Conservation (phyloP, 2,888 invertebrate species). For the Drosophila heteroneura region DNA sequence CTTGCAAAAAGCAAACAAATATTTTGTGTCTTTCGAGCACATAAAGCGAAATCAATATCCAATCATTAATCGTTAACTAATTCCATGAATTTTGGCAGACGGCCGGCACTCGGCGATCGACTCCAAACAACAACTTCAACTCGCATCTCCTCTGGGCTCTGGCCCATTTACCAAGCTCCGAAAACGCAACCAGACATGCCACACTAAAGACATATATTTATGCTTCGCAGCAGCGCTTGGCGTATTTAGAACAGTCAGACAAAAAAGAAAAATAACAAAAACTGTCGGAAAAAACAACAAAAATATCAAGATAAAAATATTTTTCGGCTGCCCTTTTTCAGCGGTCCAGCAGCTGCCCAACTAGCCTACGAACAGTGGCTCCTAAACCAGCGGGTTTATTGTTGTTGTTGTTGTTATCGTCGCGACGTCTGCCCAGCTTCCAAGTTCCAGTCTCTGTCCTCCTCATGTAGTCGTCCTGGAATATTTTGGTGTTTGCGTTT, state of each 20-base stretch:
- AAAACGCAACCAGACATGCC: slow-evolving; percentile 79
- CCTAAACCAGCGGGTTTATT: slow-evolving; percentile 64
- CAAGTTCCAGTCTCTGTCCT: slow-evolving; percentile 23
- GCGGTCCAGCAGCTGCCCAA: slow-evolving; percentile 48
- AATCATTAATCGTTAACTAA: slow-evolving; percentile 82
- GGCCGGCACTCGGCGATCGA: slow-evolving; percentile 38
- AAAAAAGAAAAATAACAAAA: slow-evolving; percentile 29
- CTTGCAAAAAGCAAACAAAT: slow-evolving; percentile 4
- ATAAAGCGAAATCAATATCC: slow-evolving; percentile 72
- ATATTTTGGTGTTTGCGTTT: slow-evolving; percentile 47
- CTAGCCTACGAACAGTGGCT: slow-evolving; percentile 44
- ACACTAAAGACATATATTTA: slow-evolving; percentile 79
- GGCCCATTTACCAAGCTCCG: slow-evolving; percentile 71
- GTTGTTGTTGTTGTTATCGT: slow-evolving; percentile 60
- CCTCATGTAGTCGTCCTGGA: slow-evolving; percentile 28
- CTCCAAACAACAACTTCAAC: slow-evolving; percentile 4
- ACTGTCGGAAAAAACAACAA: slow-evolving; percentile 30
- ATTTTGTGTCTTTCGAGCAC: slow-evolving; percentile 15
- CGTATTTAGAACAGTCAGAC: slow-evolving; percentile 70
- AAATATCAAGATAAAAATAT: slow-evolving; percentile 80
- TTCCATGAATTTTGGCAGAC: slow-evolving; percentile 76
- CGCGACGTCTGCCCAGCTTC: slow-evolving; percentile 46
- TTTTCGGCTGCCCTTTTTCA: slow-evolving; percentile 74
- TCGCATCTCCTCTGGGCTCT: slow-evolving; percentile 16
- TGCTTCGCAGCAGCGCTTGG: slow-evolving; percentile 68